Evolutionary conservation across 2,888 invertebrate species (phyloP), one percentile per base, ranked within the genome.

Genomic region (Diploptera punctata): DNA sequence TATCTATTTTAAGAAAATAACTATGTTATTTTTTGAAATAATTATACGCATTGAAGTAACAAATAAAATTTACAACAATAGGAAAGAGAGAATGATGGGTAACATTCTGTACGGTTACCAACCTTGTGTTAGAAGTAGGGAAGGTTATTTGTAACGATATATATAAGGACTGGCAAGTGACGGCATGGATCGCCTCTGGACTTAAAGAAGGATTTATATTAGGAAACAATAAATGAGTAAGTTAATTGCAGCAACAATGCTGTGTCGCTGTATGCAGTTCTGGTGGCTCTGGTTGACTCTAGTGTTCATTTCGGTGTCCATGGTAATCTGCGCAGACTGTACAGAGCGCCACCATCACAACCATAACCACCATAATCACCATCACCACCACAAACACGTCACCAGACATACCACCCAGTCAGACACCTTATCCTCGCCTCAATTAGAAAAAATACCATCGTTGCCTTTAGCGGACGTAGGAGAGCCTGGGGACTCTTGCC

Each of bases 381-480:
- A 54, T 3, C 54, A 54, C 54, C 54, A 54, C 13, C 16, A 54
- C 26, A 24, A 24, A 26, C 54, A 54, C 10, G 18, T 10, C 49
- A n/a, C 21, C 18, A n/a, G 18, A 49, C 49, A 49, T 49, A 19
- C 49, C 49, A 9, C 49, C 49, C 49, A 49, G 18, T 21, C 49
- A 19, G 49, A 49, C 49, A 49, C 5, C 49, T 49, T 49, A 49
- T 31, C 61, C 5, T 61, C 61, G 33, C 38, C 61, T 19, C 61
- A 61, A 38, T 31, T 61, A 61, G 61, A 61, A 31, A 38, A 38
- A 61, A 61, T 61, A 61, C 61, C 61, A 33, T 9, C 31, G 33
- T 61, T 26, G 65, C 65, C 65, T 65, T 44, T 60, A 60, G 60
- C 44, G 13, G 65, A 38, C 43, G 19, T 47, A n/a, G 47, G 9